A percentile compares a stretch with the other conserved stretches of the same genome.
phyloP scores from a whole-genome alignment of 2,888 invertebrate species.

The Odontocerum albicorne region DNA sequence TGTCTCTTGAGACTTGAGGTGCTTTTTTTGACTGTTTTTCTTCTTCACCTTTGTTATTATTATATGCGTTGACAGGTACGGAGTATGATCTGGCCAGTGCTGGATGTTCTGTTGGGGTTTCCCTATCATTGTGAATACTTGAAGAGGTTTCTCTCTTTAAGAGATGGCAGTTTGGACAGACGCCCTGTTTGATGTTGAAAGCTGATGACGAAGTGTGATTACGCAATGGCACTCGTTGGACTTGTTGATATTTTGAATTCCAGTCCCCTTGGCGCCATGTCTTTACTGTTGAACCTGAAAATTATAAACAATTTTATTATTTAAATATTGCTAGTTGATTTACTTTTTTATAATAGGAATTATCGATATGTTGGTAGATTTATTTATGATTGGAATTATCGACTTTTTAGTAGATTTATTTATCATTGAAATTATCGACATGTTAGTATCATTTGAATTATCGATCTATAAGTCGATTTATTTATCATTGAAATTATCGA shows the following conservation, averaged over 20 bases:
- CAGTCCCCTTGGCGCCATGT: constrained; percentile 83
- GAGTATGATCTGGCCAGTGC: not conserved
- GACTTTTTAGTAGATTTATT: no score
- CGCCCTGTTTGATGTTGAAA: not conserved
- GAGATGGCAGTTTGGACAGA: constrained; percentile 20
- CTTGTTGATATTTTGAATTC: constrained; percentile 48
- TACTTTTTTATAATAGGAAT: no score
- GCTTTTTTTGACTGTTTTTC: not conserved
- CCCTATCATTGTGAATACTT: no score
- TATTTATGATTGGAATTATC: no score
- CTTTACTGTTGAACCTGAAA: constrained; percentile 68
- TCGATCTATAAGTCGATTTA: no score
- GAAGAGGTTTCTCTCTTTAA: constrained; percentile 9
- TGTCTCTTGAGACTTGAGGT: not conserved
- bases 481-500: no score
- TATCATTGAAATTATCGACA: no score
- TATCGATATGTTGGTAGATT: no score
- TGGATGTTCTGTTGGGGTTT: not conserved
- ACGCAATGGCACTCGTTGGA: constrained; percentile 30
- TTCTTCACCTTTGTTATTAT: not conserved
- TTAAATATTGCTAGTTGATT: no score
- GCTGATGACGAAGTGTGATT: constrained; percentile 40
- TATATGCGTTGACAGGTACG: not conserved
- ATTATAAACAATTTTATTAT: no score
- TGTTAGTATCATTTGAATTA: no score